A percentile compares a stretch with the other conserved stretches of the same genome.
phyloP scores from a whole-genome alignment of 2,797 vertebrate genomes.

The Hozukius guyotensis region DNA sequence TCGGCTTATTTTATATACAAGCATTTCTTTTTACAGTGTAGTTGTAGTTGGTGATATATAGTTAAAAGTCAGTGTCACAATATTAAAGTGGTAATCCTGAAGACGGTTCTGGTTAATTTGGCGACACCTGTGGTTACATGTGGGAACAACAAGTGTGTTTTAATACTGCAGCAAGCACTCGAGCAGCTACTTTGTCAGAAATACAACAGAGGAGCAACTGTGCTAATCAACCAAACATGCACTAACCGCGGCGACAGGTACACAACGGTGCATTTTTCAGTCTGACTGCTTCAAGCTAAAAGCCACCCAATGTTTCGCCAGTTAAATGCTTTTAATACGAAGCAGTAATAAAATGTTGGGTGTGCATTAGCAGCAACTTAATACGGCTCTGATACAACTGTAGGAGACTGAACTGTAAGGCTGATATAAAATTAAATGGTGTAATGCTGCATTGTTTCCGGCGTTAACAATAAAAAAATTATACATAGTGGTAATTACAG shows the following conservation, averaged over 20 bases:
- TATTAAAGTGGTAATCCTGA: neutral
- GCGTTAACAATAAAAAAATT: no score
- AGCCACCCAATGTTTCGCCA: neutral
- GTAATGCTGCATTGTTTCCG: neutral
- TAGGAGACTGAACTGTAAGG: neutral
- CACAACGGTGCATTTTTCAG: neutral
- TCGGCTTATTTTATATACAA: slow-evolving; percentile 14
- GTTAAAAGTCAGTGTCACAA: neutral
- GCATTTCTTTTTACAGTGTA: neutral
- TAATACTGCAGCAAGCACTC: neutral
- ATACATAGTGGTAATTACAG: no score
- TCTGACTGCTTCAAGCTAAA: neutral
- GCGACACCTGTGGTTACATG: neutral
- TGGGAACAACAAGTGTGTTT: neutral
- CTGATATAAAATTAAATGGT: neutral
- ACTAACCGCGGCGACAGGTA: neutral
- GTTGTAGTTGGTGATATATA: neutral
- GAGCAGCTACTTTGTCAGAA: neutral
- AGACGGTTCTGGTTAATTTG: neutral
- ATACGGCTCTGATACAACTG: neutral
- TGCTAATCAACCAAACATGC: neutral
- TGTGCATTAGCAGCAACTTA: neutral
- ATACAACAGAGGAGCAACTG: neutral
- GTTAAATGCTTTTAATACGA: neutral
- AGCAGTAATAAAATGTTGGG: neutral